A percentile compares a stretch with the other conserved stretches of the same genome.
Evolutionary conservation across 2,888 invertebrate species (phyloP).

Genomic region (Tetragonula carbonaria): DNA sequence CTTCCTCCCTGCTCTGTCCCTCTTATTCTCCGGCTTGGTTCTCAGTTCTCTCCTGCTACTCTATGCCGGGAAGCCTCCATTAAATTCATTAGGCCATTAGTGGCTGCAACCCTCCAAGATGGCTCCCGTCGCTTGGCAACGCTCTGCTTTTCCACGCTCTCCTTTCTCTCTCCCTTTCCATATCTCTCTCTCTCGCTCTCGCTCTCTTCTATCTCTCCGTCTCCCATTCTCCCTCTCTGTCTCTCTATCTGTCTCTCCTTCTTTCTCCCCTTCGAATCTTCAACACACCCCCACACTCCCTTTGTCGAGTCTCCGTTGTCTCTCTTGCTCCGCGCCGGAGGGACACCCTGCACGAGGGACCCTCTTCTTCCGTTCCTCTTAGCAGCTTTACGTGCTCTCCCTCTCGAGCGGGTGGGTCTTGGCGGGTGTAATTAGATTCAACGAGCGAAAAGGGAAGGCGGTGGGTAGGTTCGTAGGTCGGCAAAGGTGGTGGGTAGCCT

Average conservation of each 20-base stretch:
- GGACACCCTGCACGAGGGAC: neutral
- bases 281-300: constrained; percentile 36
- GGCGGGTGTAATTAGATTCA: constrained; percentile 83
- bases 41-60: constrained; percentile 73
- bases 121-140: constrained; percentile 84
- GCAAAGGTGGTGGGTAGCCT: constrained; percentile 62
- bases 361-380: constrained; percentile 43
- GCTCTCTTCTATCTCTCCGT: neutral
- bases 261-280: constrained; percentile 14
- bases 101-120: constrained; percentile 84
- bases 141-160: constrained; percentile 68
- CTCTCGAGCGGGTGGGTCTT: constrained; percentile 76
- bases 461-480: constrained; percentile 62
- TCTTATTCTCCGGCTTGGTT: constrained; percentile 65
- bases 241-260: constrained; percentile 26
- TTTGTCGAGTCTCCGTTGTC: constrained; percentile 8
- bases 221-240: constrained; percentile 31
- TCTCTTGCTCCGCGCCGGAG: constrained; percentile 27
- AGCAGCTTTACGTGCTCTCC: constrained; percentile 39
- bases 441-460: constrained; percentile 80
- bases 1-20: constrained; percentile 53
- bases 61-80: constrained; percentile 82
- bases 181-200: constrained; percentile 11
- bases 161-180: constrained; percentile 9
- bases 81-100: constrained; percentile 85